Evolutionary conservation across 2,797 vertebrate genomes (phyloP).

Genomic region (Alosa sapidissima): DNA sequence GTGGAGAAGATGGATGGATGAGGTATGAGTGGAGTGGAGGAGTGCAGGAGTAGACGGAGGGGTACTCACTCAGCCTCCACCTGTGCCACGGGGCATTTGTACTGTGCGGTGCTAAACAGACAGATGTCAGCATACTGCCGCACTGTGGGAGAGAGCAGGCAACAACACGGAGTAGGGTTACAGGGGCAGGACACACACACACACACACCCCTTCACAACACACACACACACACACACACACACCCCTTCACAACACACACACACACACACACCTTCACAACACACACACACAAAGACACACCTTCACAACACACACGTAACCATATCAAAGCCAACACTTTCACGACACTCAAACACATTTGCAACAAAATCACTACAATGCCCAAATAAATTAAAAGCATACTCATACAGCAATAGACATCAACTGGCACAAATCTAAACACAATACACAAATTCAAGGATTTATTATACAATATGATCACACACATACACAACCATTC

Average conservation of each 20-base stretch:
- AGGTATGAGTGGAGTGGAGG: neutral
- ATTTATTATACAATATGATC: no score
- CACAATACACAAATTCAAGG: neutral
- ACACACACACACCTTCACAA: neutral
- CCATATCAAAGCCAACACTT: neutral
- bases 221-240: conserved; percentile 13
- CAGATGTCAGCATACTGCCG: conserved; percentile 88
- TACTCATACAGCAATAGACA: neutral
- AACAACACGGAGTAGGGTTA: conserved; percentile 37
- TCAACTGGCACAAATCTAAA: neutral
- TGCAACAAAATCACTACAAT: no score
- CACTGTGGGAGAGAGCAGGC: conserved; percentile 68
- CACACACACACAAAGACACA: conserved; percentile 21
- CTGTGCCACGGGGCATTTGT: conserved; percentile 83
- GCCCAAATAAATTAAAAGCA: neutral
- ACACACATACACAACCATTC: no score
- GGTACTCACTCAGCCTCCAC: conserved; percentile 83
- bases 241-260: neutral
- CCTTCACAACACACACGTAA: neutral
- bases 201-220: conserved; percentile 11
- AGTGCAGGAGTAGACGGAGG: neutral
- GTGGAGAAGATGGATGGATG: neutral
- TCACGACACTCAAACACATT: neutral
- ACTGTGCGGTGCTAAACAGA: conserved; percentile 86
- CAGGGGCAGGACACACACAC: conserved; percentile 27